Evolutionary conservation across 2,797 vertebrate genomes (phyloP), one percentile per base, ranked within the genome.

Genomic region (Acrossocheilus fasciatus): DNA sequence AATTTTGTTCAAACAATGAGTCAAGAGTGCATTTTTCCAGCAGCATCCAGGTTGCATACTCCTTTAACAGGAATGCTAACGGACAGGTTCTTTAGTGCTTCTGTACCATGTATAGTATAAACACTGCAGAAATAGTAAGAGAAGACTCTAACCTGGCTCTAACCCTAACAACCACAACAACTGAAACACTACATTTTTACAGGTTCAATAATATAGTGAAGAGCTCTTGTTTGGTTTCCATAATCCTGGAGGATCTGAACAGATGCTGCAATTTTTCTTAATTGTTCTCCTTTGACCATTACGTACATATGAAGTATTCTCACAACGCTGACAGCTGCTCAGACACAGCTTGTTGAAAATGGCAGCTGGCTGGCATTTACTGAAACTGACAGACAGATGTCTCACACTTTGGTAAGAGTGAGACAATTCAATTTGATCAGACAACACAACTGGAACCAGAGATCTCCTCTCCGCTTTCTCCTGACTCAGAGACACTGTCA

Each of bases 401-500:
- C 83, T 18, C 10, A 15, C 41, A 12, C 34, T 59, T 72, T 34
- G 23, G n/a, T 41, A 41, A 41, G 23, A 68, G 82, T 14, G 1
- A 26, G 23, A 73, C 76, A 73, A 72, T 64, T 78, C 34, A 45
- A 82, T 43, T 50, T 50, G 30, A 76, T 52, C 77, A 84, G 30
- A 86, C 57, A 86, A 47, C 30, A 80, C 26, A 62, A 50, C 39
- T 62, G 41, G 34, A 43, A 78, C 59, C 68, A 73, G 30, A 43
- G 57, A 76, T 47, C 45, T 73, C 23, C 45, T 82, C 83, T 59
- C 36, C 74, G 36, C 39, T 87, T 73, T 74, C 72, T 91, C 68
- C 88, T 76, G 72, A 83, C 41, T 88, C 86, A 81, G 83, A 78
- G 80, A 87, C 78, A 78, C 86, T 77, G 68, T 78, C 34, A 86